Evolutionary conservation across 2,113 vertebrate species (phyloP).

Genomic region (Macaca mulatta): DNA sequence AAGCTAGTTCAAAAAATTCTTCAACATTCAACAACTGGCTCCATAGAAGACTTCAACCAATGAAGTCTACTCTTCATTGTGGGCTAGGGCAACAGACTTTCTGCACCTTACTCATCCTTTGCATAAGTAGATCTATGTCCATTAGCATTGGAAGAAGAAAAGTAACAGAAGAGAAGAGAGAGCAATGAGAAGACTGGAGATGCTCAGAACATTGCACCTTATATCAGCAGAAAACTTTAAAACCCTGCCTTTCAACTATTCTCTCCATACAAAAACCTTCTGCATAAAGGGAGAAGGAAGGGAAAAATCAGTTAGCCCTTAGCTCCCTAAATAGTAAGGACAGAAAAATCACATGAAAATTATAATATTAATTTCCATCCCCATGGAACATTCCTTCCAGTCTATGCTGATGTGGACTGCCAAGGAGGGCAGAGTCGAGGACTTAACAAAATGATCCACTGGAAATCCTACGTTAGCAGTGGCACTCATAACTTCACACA

Average conservation of each 20-base stretch:
- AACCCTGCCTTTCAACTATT: background rate
- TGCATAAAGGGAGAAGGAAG: background rate
- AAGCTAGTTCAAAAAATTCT: background rate
- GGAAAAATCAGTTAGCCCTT: background rate
- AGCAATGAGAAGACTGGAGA: background rate
- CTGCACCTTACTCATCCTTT: background rate
- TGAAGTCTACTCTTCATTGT: too few relatives aligned
- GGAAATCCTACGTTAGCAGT: background rate
- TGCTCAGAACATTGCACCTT: too few relatives aligned
- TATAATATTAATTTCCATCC: background rate
- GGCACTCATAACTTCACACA: background rate
- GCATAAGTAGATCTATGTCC: background rate
- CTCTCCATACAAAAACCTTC: background rate
- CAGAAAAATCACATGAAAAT: background rate
- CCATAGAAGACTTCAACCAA: background rate
- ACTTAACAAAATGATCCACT: background rate
- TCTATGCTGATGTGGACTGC: background rate
- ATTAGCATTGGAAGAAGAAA: background rate
- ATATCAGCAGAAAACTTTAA: background rate
- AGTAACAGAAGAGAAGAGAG: background rate
- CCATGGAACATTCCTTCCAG: background rate
- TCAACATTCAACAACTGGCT: background rate
- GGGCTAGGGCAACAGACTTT: background rate
- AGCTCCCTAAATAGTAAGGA: background rate
- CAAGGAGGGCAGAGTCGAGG: background rate